phyloP scores from a whole-genome alignment of 2,113 vertebrate genomes.

The Pyrgilauda ruficollis region DNA sequence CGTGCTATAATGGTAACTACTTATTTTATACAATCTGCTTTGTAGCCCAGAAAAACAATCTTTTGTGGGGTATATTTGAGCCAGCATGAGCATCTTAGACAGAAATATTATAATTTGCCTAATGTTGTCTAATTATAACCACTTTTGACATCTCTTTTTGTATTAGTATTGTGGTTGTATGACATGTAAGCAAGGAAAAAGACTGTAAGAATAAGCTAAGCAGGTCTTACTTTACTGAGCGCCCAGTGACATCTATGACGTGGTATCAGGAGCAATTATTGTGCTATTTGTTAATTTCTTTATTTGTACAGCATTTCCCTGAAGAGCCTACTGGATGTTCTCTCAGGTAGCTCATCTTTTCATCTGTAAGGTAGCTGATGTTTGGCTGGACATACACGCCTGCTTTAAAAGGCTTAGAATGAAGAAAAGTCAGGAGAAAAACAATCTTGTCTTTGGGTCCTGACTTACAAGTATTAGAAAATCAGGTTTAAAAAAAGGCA shows the following conservation, averaged over 20 bases:
- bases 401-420: neutral
- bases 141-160: neutral
- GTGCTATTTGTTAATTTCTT: neutral
- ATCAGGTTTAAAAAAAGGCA: neutral
- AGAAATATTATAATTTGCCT: neutral
- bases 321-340: neutral
- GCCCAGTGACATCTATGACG: neutral
- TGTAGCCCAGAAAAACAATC: neutral
- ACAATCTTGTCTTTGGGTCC: neutral
- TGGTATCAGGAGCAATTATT: neutral
- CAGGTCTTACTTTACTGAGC: neutral
- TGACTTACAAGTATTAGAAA: neutral
- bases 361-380: neutral
- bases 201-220: neutral
- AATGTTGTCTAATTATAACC: neutral
- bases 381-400: rapidly evolving
- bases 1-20: neutral
- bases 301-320: neutral
- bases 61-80: neutral
- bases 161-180: neutral
- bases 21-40: neutral
- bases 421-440: neutral
- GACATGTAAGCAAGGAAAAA: neutral
- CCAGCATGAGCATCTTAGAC: neutral
- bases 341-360: neutral